These are phyloP conservation scores for Arion vulgaris DNA, from an alignment of 1,140 invertebrate genomes.

Conservation along the genomic window DNA sequence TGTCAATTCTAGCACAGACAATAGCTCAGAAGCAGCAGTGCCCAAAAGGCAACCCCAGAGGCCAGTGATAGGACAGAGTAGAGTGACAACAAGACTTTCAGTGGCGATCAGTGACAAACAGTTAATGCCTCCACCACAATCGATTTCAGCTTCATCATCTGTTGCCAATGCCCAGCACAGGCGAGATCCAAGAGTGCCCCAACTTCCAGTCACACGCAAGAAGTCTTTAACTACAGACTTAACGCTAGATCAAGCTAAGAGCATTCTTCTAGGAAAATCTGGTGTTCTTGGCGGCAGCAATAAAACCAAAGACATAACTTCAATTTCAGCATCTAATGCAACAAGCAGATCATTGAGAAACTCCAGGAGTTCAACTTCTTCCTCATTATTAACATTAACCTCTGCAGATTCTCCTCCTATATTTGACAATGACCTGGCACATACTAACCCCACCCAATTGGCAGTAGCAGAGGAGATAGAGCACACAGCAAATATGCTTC, in stretches of 20 bases:
- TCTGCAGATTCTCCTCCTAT: slow-evolving; percentile 2
- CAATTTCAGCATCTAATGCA: not conserved
- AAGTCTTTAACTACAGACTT: slow-evolving; percentile 50
- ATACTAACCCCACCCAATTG: slow-evolving; percentile 36
- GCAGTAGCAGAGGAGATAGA: slow-evolving; percentile 54
- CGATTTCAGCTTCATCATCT: slow-evolving; percentile 38
- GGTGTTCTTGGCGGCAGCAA: slow-evolving; percentile 45
- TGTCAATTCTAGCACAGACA: slow-evolving; percentile 44
- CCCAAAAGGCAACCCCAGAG: not conserved
- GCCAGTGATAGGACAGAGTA: not conserved
- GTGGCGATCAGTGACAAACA: slow-evolving; percentile 37
- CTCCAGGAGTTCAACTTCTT: not conserved
- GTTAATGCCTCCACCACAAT: slow-evolving; percentile 55
- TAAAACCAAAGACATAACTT: not conserved
- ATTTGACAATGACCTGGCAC: slow-evolving; percentile 18
- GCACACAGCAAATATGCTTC: slow-evolving; percentile 48
- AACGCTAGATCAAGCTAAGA: slow-evolving; percentile 62
- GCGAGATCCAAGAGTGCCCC: not conserved
- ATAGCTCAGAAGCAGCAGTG: slow-evolving; percentile 1
- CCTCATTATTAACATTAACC: slow-evolving; percentile 24
- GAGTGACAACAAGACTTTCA: slow-evolving; percentile 1
- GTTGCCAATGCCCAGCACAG: not conserved
- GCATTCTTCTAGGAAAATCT: slow-evolving; percentile 60
- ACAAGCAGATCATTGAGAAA: not conserved
- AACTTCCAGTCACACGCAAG: not conserved